Conservation (phyloP, 1,140 invertebrate genomes). For the Cryptotermes secundus region DNA sequence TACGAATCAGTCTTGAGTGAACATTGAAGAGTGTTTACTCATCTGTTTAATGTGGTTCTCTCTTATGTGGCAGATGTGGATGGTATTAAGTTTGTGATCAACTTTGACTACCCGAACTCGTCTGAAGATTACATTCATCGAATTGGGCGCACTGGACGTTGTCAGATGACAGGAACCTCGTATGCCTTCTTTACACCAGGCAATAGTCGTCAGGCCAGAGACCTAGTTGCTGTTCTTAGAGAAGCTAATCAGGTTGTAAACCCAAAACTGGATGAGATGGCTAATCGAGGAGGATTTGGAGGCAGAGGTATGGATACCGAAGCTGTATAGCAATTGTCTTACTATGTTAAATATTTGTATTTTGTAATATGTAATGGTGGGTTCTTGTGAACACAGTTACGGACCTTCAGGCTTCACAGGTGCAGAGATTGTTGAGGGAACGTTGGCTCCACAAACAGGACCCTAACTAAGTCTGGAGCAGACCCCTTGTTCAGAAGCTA, state of each 20-base stretch:
- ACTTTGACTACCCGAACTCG: conserved; percentile 97
- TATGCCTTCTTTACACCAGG: conserved; percentile 97
- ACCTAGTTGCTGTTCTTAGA: conserved; percentile 85
- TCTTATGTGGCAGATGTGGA: conserved; percentile 82
- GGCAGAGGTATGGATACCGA: conserved; percentile 32
- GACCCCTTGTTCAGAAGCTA: no score
- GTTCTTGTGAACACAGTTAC: no score
- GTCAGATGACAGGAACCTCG: conserved; percentile 89
- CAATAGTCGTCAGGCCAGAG: conserved; percentile 88
- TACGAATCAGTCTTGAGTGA: neutral
- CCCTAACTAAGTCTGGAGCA: no score
- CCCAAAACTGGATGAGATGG: conserved; percentile 55
- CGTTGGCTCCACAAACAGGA: no score
- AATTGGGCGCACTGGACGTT: conserved; percentile 95
- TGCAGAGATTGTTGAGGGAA: no score
- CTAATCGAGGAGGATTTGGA: conserved; percentile 46
- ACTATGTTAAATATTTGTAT: no score
- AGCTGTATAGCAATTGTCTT: no score
- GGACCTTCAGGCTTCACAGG: no score
- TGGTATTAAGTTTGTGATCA: conserved; percentile 99
- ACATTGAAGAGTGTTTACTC: neutral
- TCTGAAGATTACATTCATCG: conserved; percentile 99
- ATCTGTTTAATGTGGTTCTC: neutral
- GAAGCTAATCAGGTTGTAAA: conserved; percentile 90
- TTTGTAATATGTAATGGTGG: no score